These are phyloP conservation scores for Dromius quadrimaculatus DNA, from an alignment of 2,888 invertebrate genomes.

Conservation along the genomic window DNA sequence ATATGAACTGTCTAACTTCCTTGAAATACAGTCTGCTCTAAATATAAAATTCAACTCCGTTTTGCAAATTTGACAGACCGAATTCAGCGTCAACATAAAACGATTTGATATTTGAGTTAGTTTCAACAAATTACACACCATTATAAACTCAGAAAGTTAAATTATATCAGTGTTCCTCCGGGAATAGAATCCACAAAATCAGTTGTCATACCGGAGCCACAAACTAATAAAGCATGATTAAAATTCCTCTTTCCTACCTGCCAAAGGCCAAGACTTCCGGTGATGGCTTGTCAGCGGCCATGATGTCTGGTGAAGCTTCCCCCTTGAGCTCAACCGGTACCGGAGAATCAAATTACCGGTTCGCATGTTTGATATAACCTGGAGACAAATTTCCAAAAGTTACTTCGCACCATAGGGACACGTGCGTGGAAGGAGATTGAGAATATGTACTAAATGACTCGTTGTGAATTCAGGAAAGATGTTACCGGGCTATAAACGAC, in stretches of 20 bases:
- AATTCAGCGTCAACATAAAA: too few relatives aligned
- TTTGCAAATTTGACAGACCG: too few relatives aligned
- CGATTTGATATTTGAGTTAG: not conserved
- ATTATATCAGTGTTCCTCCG: not conserved
- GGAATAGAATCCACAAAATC: not conserved
- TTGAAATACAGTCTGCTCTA: too few relatives aligned
- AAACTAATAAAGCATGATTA: constrained; percentile 15
- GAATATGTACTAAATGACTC: not conserved
- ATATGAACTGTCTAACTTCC: too few relatives aligned
- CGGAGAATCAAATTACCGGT: constrained; percentile 64
- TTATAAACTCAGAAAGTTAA: not conserved
- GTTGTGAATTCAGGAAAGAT: not conserved
- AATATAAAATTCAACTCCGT: too few relatives aligned
- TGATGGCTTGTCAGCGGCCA: constrained; percentile 65
- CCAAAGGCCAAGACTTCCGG: constrained; percentile 63
- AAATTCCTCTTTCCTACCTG: constrained; percentile 59
- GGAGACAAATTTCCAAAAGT: constrained; percentile 39
- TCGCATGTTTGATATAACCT: constrained; percentile 63
- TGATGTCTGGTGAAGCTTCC: constrained; percentile 64
- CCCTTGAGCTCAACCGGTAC: constrained; percentile 62
- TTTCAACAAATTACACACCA: not conserved
- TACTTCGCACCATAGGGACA: not conserved
- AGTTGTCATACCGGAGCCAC: not conserved
- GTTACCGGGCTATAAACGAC: too few relatives aligned
- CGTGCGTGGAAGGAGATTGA: constrained; percentile 6